A percentile compares a stretch with the other conserved stretches of the same genome.
Conservation (phyloP, 2,113 vertebrate species). For the Sminthopsis crassicaudata region DNA sequence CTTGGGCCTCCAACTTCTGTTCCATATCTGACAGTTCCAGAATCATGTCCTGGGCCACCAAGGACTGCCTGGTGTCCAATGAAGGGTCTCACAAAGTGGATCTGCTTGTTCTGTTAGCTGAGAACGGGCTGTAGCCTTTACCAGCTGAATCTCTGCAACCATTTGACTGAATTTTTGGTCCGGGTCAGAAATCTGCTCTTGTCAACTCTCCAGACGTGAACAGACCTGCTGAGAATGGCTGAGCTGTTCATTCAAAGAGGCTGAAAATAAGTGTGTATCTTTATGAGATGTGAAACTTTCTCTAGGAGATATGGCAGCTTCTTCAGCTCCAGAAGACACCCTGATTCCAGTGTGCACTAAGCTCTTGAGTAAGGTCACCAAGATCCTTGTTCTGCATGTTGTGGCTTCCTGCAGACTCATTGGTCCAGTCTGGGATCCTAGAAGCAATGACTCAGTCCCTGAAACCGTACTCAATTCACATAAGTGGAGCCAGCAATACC, state of each 20-base stretch:
- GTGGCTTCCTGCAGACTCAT: conserved; percentile 93
- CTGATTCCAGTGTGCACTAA: conserved; percentile 77
- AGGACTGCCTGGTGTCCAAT: conserved; percentile 65
- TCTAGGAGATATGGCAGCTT: conserved; percentile 46
- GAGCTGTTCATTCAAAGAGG: conserved; percentile 86
- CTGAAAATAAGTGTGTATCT: conserved; percentile 81
- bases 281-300: conserved; percentile 59
- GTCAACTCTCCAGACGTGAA: conserved; percentile 83
- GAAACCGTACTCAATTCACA: conserved; percentile 94
- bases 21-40: conserved; percentile 86
- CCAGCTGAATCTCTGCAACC: conserved; percentile 79
- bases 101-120: conserved; percentile 59
- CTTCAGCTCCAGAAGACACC: conserved; percentile 66
- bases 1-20: conserved; percentile 88
- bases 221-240: conserved; percentile 84
- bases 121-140: conserved; percentile 79
- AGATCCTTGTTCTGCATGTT: conserved; percentile 92
- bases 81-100: conserved; percentile 51
- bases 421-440: conserved; percentile 96
- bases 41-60: conserved; percentile 82
- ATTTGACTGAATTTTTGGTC: conserved; percentile 81
- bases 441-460: conserved; percentile 92
- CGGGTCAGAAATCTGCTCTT: conserved; percentile 82
- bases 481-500: conserved; percentile 98
- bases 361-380: conserved; percentile 84